These are phyloP conservation scores for Sebastes hopkinsi DNA, from an alignment of 2,797 vertebrate genomes.

Conservation along the genomic window DNA sequence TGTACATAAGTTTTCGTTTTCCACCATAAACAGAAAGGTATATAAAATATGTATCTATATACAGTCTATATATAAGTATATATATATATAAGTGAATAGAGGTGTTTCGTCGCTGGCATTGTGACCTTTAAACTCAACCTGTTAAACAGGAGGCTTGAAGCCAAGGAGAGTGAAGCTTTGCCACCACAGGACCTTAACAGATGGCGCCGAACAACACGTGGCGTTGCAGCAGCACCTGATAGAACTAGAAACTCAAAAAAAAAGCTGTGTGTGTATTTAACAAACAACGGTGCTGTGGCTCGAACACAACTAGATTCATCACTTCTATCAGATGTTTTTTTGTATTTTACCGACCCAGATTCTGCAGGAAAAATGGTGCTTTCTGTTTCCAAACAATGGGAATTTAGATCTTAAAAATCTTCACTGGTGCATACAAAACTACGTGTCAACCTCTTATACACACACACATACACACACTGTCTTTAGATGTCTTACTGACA, in stretches of 20 bases:
- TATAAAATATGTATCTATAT: slow-evolving; percentile 74
- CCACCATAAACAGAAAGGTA: slow-evolving; percentile 61
- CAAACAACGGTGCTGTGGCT: slow-evolving; percentile 49
- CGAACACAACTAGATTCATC: slow-evolving; percentile 36
- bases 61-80: slow-evolving; percentile 60
- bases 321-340: slow-evolving; percentile 42
- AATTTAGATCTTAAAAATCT: slow-evolving; percentile 42
- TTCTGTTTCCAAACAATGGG: slow-evolving; percentile 52
- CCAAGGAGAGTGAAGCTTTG: slow-evolving; percentile 46
- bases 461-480: slow-evolving; percentile 36
- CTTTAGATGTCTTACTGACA: slow-evolving; percentile 43
- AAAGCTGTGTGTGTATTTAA: slow-evolving; percentile 8
- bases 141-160: slow-evolving; percentile 69
- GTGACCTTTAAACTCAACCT: slow-evolving; percentile 59
- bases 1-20: slow-evolving; percentile 65
- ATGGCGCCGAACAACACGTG: slow-evolving; percentile 25
- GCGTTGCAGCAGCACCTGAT: background rate
- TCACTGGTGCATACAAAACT: slow-evolving; percentile 53
- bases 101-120: slow-evolving; percentile 66
- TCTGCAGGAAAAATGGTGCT: slow-evolving; percentile 75
- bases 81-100: slow-evolving; percentile 40
- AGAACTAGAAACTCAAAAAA: slow-evolving; percentile 33
- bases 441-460: slow-evolving; percentile 27
- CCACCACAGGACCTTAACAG: slow-evolving; percentile 52
- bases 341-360: slow-evolving; percentile 33